Base-by-base conservation (phyloP, 1,140 invertebrate species). In the Sarcophaga bullata region DNA sequence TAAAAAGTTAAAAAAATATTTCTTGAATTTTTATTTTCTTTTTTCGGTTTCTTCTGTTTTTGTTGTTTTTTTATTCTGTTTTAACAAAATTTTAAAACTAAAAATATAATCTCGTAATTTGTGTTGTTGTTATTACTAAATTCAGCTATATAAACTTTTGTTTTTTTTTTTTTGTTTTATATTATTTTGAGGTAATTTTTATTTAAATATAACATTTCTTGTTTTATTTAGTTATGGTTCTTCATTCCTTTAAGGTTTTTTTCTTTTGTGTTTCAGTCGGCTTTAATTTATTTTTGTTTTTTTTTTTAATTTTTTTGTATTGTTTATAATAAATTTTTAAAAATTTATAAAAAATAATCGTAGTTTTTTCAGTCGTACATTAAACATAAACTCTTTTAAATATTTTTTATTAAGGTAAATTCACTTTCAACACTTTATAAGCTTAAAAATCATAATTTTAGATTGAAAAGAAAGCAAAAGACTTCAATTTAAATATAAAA, bases 261-360 rank as follows among this genome's bases (percentile, higher is more conserved):
- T 62, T 62, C 15, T 62, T 62, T 78, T 78, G 75, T 78, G 52
- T 78, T 78, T 48, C 52, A 78, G 75, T 78, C 75, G 75, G 75
- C 75, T 78, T 76, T 52, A 37, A 78, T 78, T 50, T 78, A 19
- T 76, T 49, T 76, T 37, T 73, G 11, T 15, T 76, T 76, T 49
- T 19, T 72, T 72, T 72, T 3, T 19, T 54, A 47, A 15, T 75
- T 75, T 75, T 78, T 8, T 47, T n/a, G 52, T 78, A 52, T 37
- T 47, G 8, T 47, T 73, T 73, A 46, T 52, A 19, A 52, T 50
- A 50, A n/a, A 25, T 78, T 78, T 49, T 78, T 19, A 50, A 72
- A 78, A 48, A 52, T 78, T 68, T 50, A 52, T 78, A 78, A 78
- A 78, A 72, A 78, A 78, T 58, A 58, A 58, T n/a, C 54, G 0